Conservation (phyloP, 2,113 vertebrate species). For the Phrynosoma blainvillii region DNA sequence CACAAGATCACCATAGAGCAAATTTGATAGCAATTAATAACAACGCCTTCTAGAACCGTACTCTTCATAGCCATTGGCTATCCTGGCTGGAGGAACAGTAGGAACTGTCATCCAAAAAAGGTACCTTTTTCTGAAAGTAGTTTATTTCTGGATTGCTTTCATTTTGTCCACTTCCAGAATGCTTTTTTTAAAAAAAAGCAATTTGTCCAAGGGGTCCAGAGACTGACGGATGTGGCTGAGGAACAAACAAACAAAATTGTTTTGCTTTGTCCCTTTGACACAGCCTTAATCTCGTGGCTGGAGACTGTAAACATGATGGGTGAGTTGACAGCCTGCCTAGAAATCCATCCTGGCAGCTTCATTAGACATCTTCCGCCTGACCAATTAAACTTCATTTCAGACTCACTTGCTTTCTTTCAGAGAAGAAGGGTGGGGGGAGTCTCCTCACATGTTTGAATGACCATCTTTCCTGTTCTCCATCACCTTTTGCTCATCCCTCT, state of each 20-base stretch:
- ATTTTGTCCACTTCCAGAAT: background rate
- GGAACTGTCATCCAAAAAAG: too few species aligned
- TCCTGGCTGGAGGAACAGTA: too few species aligned
- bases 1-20: too few species aligned
- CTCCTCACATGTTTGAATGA: too few species aligned
- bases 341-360: conserved; percentile 77
- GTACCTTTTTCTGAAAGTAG: too few species aligned
- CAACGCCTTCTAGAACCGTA: too few species aligned
- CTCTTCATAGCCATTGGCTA: too few species aligned
- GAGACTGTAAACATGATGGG: conserved; percentile 70
- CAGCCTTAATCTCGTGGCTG: conserved; percentile 68
- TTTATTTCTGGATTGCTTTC: too few species aligned
- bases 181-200: background rate
- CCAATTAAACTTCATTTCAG: conserved; percentile 77
- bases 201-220: background rate
- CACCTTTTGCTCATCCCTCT: too few species aligned
- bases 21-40: too few species aligned
- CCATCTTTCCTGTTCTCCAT: too few species aligned
- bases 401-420: conserved; percentile 68
- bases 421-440: too few species aligned
- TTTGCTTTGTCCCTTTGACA: conserved; percentile 60
- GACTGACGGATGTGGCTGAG: background rate
- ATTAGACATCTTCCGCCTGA: conserved; percentile 74
- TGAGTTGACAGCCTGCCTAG: conserved; percentile 72
- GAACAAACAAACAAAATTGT: conserved; percentile 38